Conservation (phyloP, 2,797 vertebrate genomes). For the Phalanger gymnotis region DNA sequence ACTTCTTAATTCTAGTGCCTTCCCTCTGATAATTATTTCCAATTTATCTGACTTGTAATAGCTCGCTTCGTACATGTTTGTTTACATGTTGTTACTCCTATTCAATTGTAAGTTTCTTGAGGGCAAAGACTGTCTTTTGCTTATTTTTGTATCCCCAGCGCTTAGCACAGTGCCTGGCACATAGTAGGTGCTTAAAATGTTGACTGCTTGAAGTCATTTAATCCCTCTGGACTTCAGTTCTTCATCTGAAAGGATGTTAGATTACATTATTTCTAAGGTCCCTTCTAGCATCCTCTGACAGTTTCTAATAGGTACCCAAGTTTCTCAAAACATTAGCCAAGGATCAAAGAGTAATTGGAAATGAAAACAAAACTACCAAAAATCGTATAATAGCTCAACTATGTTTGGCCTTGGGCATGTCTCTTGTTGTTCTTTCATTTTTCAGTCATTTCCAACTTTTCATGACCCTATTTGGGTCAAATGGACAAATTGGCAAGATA, state of each 20-base stretch:
- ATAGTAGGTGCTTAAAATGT: neutral
- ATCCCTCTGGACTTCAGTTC: neutral
- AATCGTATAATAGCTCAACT: neutral
- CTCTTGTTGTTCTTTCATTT: neutral
- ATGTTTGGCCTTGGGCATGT: neutral
- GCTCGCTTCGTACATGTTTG: neutral
- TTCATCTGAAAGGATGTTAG: neutral
- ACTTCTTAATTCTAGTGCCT: neutral
- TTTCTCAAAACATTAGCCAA: neutral
- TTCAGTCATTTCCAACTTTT: neutral
- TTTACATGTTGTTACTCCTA: neutral
- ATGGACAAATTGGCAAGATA: neutral
- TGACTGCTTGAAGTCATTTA: neutral
- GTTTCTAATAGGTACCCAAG: neutral
- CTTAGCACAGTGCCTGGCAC: neutral
- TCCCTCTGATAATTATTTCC: neutral
- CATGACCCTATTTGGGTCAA: neutral
- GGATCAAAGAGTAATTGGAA: neutral
- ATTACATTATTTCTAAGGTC: neutral
- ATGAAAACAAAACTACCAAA: neutral
- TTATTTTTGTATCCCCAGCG: neutral
- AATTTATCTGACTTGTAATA: neutral
- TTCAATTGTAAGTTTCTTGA: neutral
- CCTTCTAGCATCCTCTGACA: neutral
- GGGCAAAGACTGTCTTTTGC: neutral